These are phyloP conservation scores for Cephus runcator DNA, from an alignment of 2,888 invertebrate genomes.

Conservation along the genomic window DNA sequence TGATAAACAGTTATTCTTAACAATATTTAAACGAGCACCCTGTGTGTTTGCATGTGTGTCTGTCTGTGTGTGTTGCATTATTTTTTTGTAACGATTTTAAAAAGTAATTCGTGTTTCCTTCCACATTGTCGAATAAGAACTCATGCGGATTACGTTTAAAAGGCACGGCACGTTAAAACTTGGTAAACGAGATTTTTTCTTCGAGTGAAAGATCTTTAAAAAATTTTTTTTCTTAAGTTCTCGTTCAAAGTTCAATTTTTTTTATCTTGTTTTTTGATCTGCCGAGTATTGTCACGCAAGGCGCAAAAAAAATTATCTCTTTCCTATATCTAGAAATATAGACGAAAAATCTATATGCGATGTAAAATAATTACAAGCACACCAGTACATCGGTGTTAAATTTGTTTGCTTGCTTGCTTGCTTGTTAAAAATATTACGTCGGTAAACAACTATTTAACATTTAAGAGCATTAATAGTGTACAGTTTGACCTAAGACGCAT, in stretches of 20 bases:
- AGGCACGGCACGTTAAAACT: conserved; percentile 61
- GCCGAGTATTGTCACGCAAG: background rate
- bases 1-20: conserved; percentile 43
- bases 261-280: background rate
- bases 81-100: conserved; percentile 46
- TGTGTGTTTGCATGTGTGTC: conserved; percentile 18
- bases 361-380: background rate
- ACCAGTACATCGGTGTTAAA: background rate
- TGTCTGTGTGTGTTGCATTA: conserved; percentile 27
- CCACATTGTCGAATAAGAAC: conserved; percentile 47
- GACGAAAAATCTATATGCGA: background rate
- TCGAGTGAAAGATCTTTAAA: conserved; percentile 50
- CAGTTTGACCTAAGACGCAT: background rate
- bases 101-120: conserved; percentile 50
- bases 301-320: background rate
- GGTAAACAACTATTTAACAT: background rate
- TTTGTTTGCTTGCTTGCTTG: background rate
- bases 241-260: background rate
- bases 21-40: conserved; percentile 43
- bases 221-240: conserved; percentile 24
- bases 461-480: background rate
- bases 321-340: background rate
- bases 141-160: conserved; percentile 50
- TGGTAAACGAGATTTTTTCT: conserved; percentile 46
- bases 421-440: background rate